Evolutionary conservation across 2,888 invertebrate species (phyloP), one percentile per base, ranked within the genome.

Genomic region (Oscheius sp.): DNA sequence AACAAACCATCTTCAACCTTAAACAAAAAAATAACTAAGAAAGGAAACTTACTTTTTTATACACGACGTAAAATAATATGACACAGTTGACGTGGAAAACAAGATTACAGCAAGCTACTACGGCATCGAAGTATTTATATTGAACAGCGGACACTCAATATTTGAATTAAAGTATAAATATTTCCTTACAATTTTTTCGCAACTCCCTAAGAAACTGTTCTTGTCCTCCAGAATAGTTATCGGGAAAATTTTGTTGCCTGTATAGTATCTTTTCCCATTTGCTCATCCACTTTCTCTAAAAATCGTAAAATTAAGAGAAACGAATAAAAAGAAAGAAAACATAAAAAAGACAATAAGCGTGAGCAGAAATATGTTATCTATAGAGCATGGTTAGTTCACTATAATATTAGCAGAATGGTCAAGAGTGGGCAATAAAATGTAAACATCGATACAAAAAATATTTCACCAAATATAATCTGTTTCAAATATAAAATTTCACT

Each of bases 221-320:
- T 55, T 93, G 92, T 29, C 92, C 91, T 88, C 95, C 94, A 0
- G 95, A 95, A 88, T 96, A 95, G 89, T 96, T 96, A 89, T 97
- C 97, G 0, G 95, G 93, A 77, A 93, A 93, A 23, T 92, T 93
- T 74, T 93, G 92, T 87, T 94, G 93, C 89, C 94, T 93, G 87
- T 96, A 97, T 21, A 97, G 90, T 86, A 95, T 94, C 90, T 96
- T 96, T 81, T 92, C 92, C 96, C 96, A 96, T 45, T 16, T 58
- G 35, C 29, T 43, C 69, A 64, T 72, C 35, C 25, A 49, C 5
- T 49, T 35, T 35, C 35, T 9, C 35, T 35, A 9, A 3, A 35
- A 35, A 35, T 3, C 9, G 3, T 3, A 35, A 35, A 6, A 35
- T 9, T 35, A 35, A 3, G 35, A 35, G 35, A 35, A 35, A 35